Percentiles rank a stretch among this genome's conserved stretches.
Evolutionary conservation across 2,888 invertebrate genomes (phyloP).

Genomic region (Drosophila multiciliata): DNA sequence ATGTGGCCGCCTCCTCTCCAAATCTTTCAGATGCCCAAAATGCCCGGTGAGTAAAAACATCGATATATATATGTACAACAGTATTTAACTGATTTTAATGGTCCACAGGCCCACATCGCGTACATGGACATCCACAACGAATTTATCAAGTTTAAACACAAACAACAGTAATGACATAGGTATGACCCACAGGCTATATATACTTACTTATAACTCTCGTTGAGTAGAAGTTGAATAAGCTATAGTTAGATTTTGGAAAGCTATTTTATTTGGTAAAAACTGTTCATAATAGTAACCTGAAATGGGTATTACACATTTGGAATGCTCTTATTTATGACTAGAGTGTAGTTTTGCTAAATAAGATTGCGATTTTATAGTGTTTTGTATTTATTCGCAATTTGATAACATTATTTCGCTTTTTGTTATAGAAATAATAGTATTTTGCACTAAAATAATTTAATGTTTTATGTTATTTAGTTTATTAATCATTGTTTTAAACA

Average conservation of each 20-base stretch:
- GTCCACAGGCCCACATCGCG: conserved; percentile 85
- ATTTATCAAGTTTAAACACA: conserved; percentile 85
- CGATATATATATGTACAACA: not conserved
- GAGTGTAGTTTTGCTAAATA: not conserved
- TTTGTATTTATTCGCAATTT: not conserved
- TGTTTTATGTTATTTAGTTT: not conserved
- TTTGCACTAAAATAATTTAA: not conserved
- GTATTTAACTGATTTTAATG: not conserved
- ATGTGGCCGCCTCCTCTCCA: conserved; percentile 92
- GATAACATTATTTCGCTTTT: not conserved
- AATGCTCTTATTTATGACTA: conserved; percentile 19
- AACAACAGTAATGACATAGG: conserved; percentile 82
- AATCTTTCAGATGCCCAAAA: conserved; percentile 89
- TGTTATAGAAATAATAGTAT: not conserved
- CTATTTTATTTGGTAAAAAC: not conserved
- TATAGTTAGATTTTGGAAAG: not conserved
- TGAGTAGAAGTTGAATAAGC: not conserved
- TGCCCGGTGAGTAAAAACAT: conserved; percentile 85
- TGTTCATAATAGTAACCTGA: not conserved
- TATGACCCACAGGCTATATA: conserved; percentile 54
- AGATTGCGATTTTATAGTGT: not conserved
- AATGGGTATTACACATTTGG: conserved; percentile 1
- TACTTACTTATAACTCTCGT: not conserved
- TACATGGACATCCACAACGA: conserved; percentile 92
- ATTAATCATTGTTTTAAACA: not conserved